Conservation (phyloP, 2,888 invertebrate species). For the Lepidochrysops patricia region DNA sequence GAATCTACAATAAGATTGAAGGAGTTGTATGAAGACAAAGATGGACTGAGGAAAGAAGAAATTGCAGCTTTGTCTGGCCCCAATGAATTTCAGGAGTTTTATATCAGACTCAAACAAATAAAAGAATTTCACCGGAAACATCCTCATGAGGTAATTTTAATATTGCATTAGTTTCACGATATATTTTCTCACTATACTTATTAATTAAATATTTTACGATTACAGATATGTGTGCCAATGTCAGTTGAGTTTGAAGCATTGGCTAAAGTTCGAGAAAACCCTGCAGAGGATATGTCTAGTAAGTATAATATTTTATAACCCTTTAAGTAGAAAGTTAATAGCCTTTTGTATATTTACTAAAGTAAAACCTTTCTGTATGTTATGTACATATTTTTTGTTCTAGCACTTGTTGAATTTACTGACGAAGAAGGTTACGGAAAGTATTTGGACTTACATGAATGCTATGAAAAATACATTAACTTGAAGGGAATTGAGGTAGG, state of each 20-base stretch:
- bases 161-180: too few relatives aligned
- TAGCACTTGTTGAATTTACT: constrained; percentile 93
- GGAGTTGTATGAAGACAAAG: constrained; percentile 97
- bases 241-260: constrained; percentile 98
- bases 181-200: background rate
- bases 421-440: constrained; percentile 99
- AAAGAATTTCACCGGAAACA: constrained; percentile 97
- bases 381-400: constrained; percentile 24
- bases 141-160: constrained; percentile 88
- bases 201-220: constrained; percentile 6
- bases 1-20: constrained; percentile 86
- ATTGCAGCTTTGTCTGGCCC: constrained; percentile 95
- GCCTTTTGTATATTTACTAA: too few relatives aligned
- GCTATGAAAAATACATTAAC: constrained; percentile 96
- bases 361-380: background rate
- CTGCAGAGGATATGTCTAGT: constrained; percentile 87
- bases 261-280: constrained; percentile 90
- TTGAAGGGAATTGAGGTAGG: constrained; percentile 93
- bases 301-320: too few relatives aligned
- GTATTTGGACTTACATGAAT: constrained; percentile 96
- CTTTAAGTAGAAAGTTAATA: too few relatives aligned
- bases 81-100: constrained; percentile 99
- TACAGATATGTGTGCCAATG: constrained; percentile 92
- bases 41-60: constrained; percentile 95
- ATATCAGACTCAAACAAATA: constrained; percentile 92